Conservation (phyloP, 2,888 invertebrate genomes). For the Uloborus plumipes region DNA sequence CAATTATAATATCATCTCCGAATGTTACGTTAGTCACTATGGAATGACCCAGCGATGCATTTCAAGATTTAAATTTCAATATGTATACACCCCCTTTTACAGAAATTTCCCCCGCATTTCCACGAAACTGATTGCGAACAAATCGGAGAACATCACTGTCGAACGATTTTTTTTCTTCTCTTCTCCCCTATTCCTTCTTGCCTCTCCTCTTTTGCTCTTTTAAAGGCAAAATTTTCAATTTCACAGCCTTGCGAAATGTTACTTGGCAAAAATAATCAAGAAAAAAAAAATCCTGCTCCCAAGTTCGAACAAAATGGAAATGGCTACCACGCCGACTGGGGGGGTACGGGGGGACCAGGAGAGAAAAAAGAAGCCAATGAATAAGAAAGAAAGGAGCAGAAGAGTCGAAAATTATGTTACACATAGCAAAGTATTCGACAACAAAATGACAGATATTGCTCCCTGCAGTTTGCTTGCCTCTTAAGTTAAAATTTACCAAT, state of each 20-base stretch:
- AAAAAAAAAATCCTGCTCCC: neutral
- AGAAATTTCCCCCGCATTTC: too few species aligned
- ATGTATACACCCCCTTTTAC: too few species aligned
- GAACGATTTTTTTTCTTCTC: neutral
- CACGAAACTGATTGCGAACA: too few species aligned
- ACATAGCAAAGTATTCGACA: neutral
- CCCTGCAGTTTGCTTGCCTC: neutral
- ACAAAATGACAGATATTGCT: constrained; percentile 16
- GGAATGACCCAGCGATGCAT: too few species aligned
- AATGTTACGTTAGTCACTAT: too few species aligned
- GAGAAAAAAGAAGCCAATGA: neutral
- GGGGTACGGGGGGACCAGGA: neutral
- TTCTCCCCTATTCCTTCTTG: neutral
- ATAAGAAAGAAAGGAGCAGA: neutral
- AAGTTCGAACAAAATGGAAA: neutral
- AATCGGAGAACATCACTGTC: too few species aligned
- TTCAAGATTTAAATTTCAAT: too few species aligned
- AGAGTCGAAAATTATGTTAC: constrained; percentile 15
- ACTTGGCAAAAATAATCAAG: constrained; percentile 5
- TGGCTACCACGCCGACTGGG: neutral
- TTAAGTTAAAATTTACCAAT: too few species aligned
- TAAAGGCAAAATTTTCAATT: constrained; percentile 7
- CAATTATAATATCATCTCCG: too few species aligned
- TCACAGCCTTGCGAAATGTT: constrained; percentile 3
- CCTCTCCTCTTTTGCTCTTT: neutral